A percentile compares a stretch with the other conserved stretches of the same genome.
Evolutionary conservation across 2,113 vertebrate species (phyloP).

Genomic region (Cacatua alba): DNA sequence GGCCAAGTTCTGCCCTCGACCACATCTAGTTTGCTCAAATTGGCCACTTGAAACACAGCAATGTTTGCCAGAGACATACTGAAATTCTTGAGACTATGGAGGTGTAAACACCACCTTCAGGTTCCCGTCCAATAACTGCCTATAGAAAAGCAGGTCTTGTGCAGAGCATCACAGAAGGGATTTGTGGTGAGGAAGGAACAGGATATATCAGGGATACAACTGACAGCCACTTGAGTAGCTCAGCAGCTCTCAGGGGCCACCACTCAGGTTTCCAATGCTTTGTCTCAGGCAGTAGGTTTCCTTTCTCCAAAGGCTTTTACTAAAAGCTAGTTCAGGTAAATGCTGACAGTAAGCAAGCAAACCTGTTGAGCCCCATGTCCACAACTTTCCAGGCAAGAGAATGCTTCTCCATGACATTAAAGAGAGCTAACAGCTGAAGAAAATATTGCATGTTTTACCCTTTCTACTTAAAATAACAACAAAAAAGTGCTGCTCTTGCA

Average conservation of each 20-base stretch:
- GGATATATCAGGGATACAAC: constrained; percentile 46
- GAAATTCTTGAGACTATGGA: background rate
- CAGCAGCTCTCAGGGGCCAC: constrained; percentile 28
- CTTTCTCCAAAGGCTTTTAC: constrained; percentile 66
- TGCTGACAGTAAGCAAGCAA: constrained; percentile 29
- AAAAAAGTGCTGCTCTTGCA: background rate
- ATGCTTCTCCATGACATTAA: constrained; percentile 48
- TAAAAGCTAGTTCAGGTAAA: constrained; percentile 51
- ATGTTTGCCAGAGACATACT: background rate
- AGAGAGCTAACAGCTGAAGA: constrained; percentile 33
- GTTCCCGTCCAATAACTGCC: background rate
- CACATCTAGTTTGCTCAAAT: background rate
- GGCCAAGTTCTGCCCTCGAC: background rate
- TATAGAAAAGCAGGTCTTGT: background rate
- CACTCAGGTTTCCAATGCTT: background rate
- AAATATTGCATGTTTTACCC: constrained; percentile 48
- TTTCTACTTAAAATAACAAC: constrained; percentile 17
- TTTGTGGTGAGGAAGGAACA: constrained; percentile 34
- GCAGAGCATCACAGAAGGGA: constrained; percentile 6
- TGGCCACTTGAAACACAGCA: background rate
- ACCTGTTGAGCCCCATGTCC: constrained; percentile 11
- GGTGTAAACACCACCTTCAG: background rate
- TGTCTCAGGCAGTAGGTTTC: constrained; percentile 27
- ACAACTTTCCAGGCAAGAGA: background rate
- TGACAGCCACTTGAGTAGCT: constrained; percentile 59